A percentile compares a stretch with the other conserved stretches of the same genome.
These are phyloP conservation scores for Myopa testacea DNA, from an alignment of 2,888 invertebrate species.

Conservation along the genomic window DNA sequence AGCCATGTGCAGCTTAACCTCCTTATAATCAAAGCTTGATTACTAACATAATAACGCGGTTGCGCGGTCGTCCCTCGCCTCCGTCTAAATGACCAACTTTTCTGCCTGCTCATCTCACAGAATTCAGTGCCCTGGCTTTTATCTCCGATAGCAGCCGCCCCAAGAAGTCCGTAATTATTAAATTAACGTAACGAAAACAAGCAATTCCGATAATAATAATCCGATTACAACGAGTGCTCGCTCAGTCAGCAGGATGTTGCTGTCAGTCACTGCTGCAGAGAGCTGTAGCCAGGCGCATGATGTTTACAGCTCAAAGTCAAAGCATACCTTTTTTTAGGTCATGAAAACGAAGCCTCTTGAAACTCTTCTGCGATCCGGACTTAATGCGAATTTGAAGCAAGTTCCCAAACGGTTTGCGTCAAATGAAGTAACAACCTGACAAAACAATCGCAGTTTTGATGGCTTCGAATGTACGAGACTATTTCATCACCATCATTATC, in stretches of 20 bases:
- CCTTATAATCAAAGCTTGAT: neutral
- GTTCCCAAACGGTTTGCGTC: no score
- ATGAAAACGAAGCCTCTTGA: no score
- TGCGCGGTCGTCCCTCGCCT: neutral
- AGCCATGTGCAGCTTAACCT: neutral
- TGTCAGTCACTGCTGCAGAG: no score
- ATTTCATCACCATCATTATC: no score
- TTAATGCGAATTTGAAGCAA: no score
- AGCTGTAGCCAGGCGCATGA: neutral
- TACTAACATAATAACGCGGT: neutral
- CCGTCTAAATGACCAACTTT: slow-evolving; percentile 10
- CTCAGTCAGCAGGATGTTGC: neutral
- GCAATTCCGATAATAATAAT: slow-evolving; percentile 43
- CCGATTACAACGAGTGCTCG: slow-evolving; percentile 31
- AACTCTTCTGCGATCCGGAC: no score
- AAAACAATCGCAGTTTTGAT: no score
- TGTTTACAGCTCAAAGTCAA: no score
- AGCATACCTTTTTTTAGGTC: neutral
- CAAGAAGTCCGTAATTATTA: slow-evolving; percentile 39
- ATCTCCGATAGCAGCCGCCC: neutral
- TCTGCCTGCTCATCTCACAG: neutral
- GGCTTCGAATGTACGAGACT: no score
- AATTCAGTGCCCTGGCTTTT: no score
- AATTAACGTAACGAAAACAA: slow-evolving; percentile 43
- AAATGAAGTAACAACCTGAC: no score